Base-by-base conservation (phyloP, 2,888 invertebrate genomes). In the Helleia helle region DNA sequence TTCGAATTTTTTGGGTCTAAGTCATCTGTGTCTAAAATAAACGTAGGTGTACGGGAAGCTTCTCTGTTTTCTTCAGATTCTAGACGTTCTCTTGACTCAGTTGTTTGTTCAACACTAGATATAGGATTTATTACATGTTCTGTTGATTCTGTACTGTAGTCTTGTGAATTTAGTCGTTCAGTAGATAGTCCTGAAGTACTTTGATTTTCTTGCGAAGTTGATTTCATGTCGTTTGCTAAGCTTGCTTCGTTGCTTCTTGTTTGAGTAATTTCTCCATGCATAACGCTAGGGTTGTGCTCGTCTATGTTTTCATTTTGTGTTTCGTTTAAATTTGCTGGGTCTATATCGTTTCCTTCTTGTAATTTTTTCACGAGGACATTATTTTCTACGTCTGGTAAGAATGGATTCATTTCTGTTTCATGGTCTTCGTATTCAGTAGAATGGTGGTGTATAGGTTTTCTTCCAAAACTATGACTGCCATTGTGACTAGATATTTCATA, bases 381-480 rank as follows among this genome's bases (percentile, higher is more conserved):
- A 48, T 86, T 89, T 62, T 89, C 89, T 11, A 87, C 76, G 57
- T 90, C 90, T 4, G 90, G 89, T 52, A 91, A 67, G 57, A 90
- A 90, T 3, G 90, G 90, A 45, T 89, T 89, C 89, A 89, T 89
- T 53, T 88, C 87, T 30, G 87, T 86, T 56, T 72, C 74, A 46
- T 80, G 80, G 41, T 81, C 80, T 36, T 71, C 77, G 34, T 74
- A 72, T 49, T 79, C 76, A 1, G 68, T 49, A 3, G 71, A 65
- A 38, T 71, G 72, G 3, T 63, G 41, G 50, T 58, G 65, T 15
- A 56, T 46, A 31, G 67, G 48, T 51, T 71, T 75, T 27, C 56
- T 46, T 36, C 54, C 38, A 25, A 59, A 51, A 3, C 72, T 62
- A 44, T 59, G 59, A 46, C 69, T 79, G 45, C 51, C 53, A 39